phyloP scores from a whole-genome alignment of 2,888 invertebrate species.

The Drosophila pseudotalamancana region DNA sequence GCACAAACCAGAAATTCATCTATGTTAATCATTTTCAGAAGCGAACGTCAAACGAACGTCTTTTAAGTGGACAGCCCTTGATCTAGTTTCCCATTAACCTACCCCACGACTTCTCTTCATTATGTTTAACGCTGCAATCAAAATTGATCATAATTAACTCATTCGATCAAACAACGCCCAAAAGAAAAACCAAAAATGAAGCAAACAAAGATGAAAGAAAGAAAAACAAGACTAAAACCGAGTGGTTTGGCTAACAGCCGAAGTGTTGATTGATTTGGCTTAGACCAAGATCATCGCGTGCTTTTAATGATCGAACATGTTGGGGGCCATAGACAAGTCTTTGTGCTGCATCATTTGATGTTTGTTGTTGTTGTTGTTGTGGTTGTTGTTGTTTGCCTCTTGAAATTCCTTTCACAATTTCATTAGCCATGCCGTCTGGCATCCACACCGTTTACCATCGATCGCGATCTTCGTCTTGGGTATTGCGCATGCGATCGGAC shows the following conservation, averaged over 20 bases:
- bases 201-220: constrained; percentile 2
- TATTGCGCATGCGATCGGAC: constrained; percentile 61
- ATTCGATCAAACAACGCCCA: constrained; percentile 13
- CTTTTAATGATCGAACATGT: constrained; percentile 50
- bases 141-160: constrained; percentile 22
- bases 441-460: background rate
- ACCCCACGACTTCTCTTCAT: constrained; percentile 6
- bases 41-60: background rate
- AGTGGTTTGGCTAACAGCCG: constrained; percentile 11
- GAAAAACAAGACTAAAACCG: background rate
- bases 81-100: constrained; percentile 1
- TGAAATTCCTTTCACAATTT: constrained; percentile 71
- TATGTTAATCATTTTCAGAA: background rate
- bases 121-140: constrained; percentile 5
- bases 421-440: constrained; percentile 47
- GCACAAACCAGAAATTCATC: background rate
- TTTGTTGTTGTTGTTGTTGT: constrained; percentile 10
- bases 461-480: constrained; percentile 6
- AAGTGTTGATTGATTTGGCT: constrained; percentile 41
- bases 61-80: constrained; percentile 6
- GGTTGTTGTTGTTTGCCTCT: constrained; percentile 17
- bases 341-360: constrained; percentile 58
- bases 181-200: background rate
- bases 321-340: constrained; percentile 11
- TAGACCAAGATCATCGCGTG: constrained; percentile 44